Evolutionary conservation across 2,888 invertebrate species (phyloP).

Genomic region (Macrostomum cliftonense): DNA sequence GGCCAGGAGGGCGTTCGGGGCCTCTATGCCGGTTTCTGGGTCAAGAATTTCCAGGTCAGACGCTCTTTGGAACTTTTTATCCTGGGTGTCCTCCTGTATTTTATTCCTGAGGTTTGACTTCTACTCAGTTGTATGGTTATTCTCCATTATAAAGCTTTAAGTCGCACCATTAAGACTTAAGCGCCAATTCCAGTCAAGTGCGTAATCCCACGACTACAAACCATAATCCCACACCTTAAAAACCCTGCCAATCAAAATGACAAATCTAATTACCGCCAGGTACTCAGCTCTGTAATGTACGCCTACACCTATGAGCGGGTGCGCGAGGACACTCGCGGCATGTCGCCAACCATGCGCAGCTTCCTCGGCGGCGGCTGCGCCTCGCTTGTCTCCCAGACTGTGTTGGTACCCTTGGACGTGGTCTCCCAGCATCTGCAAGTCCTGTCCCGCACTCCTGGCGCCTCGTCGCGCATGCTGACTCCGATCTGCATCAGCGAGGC

Average conservation of each 20-base stretch:
- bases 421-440: conserved; percentile 92
- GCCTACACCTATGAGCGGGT: conserved; percentile 82
- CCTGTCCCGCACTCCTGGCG: conserved; percentile 43
- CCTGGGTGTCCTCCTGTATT: no score
- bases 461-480: conserved; percentile 1
- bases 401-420: conserved; percentile 86
- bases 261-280: no score
- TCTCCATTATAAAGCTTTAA: no score
- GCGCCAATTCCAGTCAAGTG: no score
- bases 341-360: conserved; percentile 28
- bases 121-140: no score
- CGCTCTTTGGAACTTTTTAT: no score
- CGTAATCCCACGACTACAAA: no score
- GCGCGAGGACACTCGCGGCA: conserved; percentile 43
- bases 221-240: no score
- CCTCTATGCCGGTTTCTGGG: conserved; percentile 80
- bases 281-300: conserved; percentile 41
- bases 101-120: no score
- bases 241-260: no score
- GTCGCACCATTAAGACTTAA: no score
- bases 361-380: conserved; percentile 73
- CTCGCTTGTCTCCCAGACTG: conserved; percentile 75
- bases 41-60: conserved; percentile 42
- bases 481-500: conserved; percentile 12
- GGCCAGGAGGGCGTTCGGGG: conserved; percentile 62